A percentile compares a stretch with the other conserved stretches of the same genome.
phyloP scores from a whole-genome alignment of 2,113 vertebrate species.

The Anser cygnoides region DNA sequence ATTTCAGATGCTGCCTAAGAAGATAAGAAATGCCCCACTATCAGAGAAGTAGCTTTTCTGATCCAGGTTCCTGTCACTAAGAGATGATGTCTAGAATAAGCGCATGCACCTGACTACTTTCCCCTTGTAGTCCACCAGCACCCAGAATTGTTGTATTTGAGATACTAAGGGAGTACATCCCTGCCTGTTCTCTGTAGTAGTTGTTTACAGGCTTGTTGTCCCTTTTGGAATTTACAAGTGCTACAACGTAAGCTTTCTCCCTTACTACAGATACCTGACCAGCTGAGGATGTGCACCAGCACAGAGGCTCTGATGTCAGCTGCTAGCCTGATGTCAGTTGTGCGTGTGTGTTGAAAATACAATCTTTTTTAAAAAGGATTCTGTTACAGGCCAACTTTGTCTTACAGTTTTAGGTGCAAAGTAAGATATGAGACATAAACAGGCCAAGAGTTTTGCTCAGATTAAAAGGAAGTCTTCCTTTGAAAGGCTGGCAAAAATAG shows the following conservation, averaged over 20 bases:
- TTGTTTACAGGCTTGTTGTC: background rate
- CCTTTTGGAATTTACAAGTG: background rate
- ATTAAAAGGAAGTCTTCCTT: background rate
- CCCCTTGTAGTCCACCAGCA: background rate
- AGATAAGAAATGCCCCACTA: background rate
- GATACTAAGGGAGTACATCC: background rate
- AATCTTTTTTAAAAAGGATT: background rate
- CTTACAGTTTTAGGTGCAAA: background rate
- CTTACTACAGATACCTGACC: background rate
- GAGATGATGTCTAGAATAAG: background rate
- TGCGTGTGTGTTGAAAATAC: background rate
- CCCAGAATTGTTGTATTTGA: background rate
- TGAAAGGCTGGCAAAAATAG: background rate
- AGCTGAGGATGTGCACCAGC: background rate
- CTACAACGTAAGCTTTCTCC: background rate
- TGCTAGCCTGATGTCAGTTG: background rate
- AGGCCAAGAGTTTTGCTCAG: background rate
- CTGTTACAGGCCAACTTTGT: background rate
- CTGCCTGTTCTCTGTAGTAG: background rate
- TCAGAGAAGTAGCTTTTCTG: background rate
- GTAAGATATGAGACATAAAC: background rate
- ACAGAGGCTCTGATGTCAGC: background rate
- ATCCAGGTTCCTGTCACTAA: background rate
- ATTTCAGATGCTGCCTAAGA: conserved; percentile 4
- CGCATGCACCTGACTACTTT: background rate